Evolutionary conservation across 1,140 invertebrate genomes (phyloP), one percentile per base, ranked within the genome.

Genomic region (Microplitis mediator): DNA sequence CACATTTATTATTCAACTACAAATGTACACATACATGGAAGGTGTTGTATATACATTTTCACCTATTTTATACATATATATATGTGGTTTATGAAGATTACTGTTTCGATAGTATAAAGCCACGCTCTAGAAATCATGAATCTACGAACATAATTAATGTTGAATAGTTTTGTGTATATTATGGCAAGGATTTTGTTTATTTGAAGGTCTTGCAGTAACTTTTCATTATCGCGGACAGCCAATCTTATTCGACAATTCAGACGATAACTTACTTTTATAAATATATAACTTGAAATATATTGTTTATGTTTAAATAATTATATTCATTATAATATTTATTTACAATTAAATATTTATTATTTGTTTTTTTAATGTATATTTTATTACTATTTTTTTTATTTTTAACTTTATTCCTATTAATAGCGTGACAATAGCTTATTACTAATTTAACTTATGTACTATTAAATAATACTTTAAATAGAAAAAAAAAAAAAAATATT

Each of bases 1-100:
- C 63, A 61, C 54, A 66, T 65, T 39, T 66, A 45, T 66, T 66
- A 66, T 72, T 66, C 36, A 72, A 56, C 60, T 63, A 23, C 32
- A 32, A 61, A 51, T 61, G 39, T 63, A 66, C 52, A 56, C n/a
- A 71, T 31, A 31, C 9, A 58, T 58, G 56, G 8, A 58, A 16
- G 32, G 23, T 58, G 0, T 4, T 58, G 9, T 16, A 16, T 58
- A 58, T 58, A 23, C 23, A 23, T 23, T 23, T 23, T 23, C 23
- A 23, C 23, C n/a, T n/a, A 23, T 23, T 23, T 23, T 2, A 23
- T 58, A 31, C 14, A 4, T 23, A 23, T 23, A 23, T 58, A 58
- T 32, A 58, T 58, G 56, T 8, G 16, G 14, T 58, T 32, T 16
- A 62, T 62, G 35, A 35, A 62, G 60, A 62, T 62, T 62, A 62